Base-by-base conservation (phyloP, 2,797 vertebrate genomes). In the Coreius guichenoti region DNA sequence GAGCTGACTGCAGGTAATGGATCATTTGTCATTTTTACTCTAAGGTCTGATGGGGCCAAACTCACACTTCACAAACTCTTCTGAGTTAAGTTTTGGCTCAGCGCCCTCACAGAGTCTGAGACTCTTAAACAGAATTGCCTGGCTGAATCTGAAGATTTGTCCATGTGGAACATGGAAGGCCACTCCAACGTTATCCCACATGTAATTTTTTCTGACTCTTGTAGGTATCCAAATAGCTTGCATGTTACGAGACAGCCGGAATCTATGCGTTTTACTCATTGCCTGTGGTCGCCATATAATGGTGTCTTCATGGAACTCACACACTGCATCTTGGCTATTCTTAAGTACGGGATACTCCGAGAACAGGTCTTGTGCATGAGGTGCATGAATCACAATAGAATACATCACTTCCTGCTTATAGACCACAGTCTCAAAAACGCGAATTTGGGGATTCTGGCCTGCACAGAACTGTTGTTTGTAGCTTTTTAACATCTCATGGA, bases 361-460 rank as follows among this genome's bases (percentile, higher is more conserved):
- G 14, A 87, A 87, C 33, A 70, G 51, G 6, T n/a, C 39, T 23
- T 13, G 5, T 29, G 31, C 86, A 45, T 12, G 1, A 31, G 78
- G 79, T 9, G n/a, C 72, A 73, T 87, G 79, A 29, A 87, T 36
- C 79, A 85, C 43, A 36, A 85, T 47, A 39, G 29, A 56, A 72
- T 82, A 78, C 83, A 85, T 87, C 43, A 87, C 86, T 51, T 87
- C 86, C 67, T 85, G 82, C 79, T 81, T 85, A 61, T 87, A 85
- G 3, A 87, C 73, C 8, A 87, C 78, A 2, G 83, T 87, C 31
- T 78, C 65, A 87, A 72, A 87, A 39, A 72, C 26, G 1, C 67
- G 82, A 58, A 87, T 81, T 26, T 82, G 33, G 4, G 79, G 65
- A 13, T 5, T 3, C 36, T 67, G 51, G 5, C 43, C 83, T 14